These are phyloP conservation scores for Polypedilum pembai DNA, from an alignment of 1,140 invertebrate species.

Conservation along the genomic window DNA sequence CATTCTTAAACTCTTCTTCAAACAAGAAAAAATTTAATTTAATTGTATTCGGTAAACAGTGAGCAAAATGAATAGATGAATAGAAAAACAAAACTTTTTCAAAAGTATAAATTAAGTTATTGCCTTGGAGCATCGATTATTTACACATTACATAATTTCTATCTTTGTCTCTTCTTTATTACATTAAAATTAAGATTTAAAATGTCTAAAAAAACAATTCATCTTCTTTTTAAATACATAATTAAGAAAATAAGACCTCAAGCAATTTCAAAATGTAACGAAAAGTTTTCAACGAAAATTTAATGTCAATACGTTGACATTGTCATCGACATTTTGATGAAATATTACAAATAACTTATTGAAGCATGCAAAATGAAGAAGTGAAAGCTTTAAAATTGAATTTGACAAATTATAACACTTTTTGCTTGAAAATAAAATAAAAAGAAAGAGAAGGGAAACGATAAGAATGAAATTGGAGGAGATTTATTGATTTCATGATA, in stretches of 20 bases:
- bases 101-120: no score
- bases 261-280: neutral
- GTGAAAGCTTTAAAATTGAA: neutral
- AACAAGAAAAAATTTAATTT: no score
- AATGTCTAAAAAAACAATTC: neutral
- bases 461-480: neutral
- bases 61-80: no score
- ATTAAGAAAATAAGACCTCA: neutral
- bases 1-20: no score
- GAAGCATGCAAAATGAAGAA: neutral
- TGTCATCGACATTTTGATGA: neutral
- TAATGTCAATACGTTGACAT: neutral
- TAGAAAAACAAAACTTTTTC: no score
- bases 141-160: no score
- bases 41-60: no score
- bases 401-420: neutral
- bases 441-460: neutral
- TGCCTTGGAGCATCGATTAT: no score
- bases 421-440: neutral
- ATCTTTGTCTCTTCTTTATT: no score
- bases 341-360: constrained; percentile 1
- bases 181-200: no score
- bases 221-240: neutral
- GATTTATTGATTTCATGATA: neutral
- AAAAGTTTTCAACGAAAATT: constrained; percentile 18